Conservation (phyloP, 2,797 vertebrate genomes). For the Dendrocincla fuliginosa region DNA sequence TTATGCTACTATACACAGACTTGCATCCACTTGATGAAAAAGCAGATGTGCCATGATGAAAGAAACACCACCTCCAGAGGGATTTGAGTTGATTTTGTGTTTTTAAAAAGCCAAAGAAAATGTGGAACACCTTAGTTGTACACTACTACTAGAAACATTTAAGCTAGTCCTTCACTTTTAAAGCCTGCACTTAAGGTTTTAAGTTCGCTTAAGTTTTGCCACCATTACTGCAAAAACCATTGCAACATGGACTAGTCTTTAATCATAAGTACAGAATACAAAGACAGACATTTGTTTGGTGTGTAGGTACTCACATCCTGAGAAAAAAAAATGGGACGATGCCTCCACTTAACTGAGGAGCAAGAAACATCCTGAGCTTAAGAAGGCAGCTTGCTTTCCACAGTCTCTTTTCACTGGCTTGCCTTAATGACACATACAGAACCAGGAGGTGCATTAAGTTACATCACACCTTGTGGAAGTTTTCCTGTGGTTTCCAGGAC, state of each 20-base stretch:
- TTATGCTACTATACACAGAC: rapidly evolving
- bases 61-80: background rate
- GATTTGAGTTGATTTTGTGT: rapidly evolving
- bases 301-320: background rate
- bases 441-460: background rate
- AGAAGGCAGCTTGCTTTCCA: background rate
- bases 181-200: too few species aligned
- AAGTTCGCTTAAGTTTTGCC: background rate
- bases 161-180: background rate
- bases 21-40: background rate
- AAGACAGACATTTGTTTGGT: background rate
- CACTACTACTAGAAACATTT: rapidly evolving
- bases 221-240: background rate
- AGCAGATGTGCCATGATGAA: background rate
- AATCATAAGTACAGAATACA: background rate
- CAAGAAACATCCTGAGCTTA: background rate
- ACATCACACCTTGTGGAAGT: background rate
- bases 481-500: background rate
- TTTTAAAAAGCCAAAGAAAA: background rate
- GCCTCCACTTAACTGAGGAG: background rate
- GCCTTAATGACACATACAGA: rapidly evolving
- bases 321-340: background rate
- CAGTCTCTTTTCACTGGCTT: rapidly evolving
- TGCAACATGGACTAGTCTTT: background rate
- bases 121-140: rapidly evolving